Percentiles rank a stretch among this genome's conserved stretches.
These are phyloP conservation scores for Battus philenor DNA, from an alignment of 1,140 invertebrate species.

Conservation along the genomic window DNA sequence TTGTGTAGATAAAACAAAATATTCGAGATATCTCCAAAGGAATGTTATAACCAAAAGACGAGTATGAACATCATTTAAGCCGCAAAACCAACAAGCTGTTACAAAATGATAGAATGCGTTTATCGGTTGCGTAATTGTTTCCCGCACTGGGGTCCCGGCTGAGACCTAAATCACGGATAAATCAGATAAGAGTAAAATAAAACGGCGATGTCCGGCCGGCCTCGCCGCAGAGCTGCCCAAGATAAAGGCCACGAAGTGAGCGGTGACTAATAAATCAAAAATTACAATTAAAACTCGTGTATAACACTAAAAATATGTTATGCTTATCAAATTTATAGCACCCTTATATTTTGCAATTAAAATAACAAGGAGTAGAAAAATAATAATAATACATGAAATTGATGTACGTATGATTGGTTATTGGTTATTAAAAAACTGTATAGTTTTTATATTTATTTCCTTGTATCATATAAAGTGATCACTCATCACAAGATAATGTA, in stretches of 20 bases:
- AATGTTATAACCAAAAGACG: too few relatives aligned
- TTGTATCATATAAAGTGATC: too few relatives aligned
- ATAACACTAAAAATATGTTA: neutral
- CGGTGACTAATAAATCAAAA: too few relatives aligned
- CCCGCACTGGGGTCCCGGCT: slow-evolving; percentile 23
- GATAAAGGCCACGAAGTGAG: slow-evolving; percentile 11
- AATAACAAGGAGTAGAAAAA: neutral
- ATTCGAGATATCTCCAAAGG: too few relatives aligned
- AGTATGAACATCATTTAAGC: too few relatives aligned
- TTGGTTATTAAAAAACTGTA: too few relatives aligned
- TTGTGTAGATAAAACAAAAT: too few relatives aligned
- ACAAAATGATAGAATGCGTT: slow-evolving; percentile 26
- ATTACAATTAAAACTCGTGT: too few relatives aligned
- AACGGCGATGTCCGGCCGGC: slow-evolving; percentile 26
- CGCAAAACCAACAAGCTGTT: slow-evolving; percentile 3
- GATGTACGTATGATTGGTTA: neutral
- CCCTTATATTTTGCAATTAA: neutral
- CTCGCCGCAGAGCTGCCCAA: slow-evolving; percentile 11
- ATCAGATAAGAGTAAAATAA: slow-evolving; percentile 41
- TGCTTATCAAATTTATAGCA: neutral
- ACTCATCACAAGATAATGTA: too few relatives aligned
- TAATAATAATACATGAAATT: neutral
- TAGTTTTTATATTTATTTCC: too few relatives aligned
- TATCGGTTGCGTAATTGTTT: slow-evolving; percentile 44
- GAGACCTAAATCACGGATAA: slow-evolving; percentile 38